Conservation (phyloP, 2,888 invertebrate species). For the Leptinotarsa rubiginosa region DNA sequence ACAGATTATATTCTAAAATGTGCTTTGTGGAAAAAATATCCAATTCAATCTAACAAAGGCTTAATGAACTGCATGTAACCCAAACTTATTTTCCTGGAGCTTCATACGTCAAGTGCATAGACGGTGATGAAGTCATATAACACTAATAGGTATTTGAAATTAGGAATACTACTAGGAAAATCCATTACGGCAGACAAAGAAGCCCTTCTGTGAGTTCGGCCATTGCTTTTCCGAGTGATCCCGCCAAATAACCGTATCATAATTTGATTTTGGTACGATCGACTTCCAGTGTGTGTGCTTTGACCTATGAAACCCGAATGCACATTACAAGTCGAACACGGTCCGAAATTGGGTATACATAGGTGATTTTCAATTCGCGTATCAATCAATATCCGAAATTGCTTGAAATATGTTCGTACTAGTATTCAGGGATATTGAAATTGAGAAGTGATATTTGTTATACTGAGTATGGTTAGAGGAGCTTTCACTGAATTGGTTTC, state of each 20-base stretch:
- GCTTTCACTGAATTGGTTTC: too few species aligned
- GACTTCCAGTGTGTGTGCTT: conserved; percentile 2
- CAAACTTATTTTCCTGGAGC: too few species aligned
- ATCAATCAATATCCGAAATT: not conserved
- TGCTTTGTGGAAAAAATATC: too few species aligned
- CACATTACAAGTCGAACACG: not conserved
- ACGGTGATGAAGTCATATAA: not conserved
- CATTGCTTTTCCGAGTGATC: not conserved
- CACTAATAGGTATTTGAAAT: conserved; percentile 6
- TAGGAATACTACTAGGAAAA: conserved; percentile 11
- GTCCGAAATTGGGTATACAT: not conserved
- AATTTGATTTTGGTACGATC: conserved; percentile 23
- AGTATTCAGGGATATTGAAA: not conserved
- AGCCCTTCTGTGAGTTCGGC: not conserved
- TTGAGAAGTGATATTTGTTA: too few species aligned
- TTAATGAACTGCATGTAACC: too few species aligned
- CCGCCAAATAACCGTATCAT: conserved; percentile 16
- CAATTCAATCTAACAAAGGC: too few species aligned
- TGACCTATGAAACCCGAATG: conserved; percentile 16
- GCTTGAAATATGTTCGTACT: not conserved
- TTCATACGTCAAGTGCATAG: not conserved
- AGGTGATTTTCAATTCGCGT: not conserved
- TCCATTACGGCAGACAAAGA: not conserved
- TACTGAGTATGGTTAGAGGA: too few species aligned
- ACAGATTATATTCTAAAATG: too few species aligned